phyloP scores from a whole-genome alignment of 1,140 invertebrate species.

The Anthonomus grandis region DNA sequence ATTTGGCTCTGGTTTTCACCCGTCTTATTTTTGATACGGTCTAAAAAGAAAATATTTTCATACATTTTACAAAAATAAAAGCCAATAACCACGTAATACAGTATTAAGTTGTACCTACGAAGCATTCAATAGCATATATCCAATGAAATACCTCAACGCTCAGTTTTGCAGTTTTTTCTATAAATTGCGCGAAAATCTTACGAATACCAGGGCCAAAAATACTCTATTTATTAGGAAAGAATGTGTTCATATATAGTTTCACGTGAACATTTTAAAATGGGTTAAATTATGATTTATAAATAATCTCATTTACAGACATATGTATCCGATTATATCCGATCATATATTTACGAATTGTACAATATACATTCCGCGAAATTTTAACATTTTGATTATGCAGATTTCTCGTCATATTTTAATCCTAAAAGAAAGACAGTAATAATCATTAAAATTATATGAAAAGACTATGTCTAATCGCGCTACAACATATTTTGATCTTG shows the following conservation, averaged over 20 bases:
- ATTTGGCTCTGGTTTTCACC: constrained; percentile 40
- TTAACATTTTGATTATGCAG: no score
- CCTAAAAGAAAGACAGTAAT: no score
- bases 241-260: constrained; percentile 40
- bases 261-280: no score
- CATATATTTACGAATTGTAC: no score
- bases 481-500: no score
- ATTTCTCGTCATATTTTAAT: no score
- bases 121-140: constrained; percentile 13
- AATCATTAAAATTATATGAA: no score
- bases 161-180: constrained; percentile 10
- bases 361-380: no score
- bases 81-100: constrained; percentile 20
- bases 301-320: no score
- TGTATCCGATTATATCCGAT: no score
- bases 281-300: no score
- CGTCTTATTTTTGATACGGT: constrained; percentile 13
- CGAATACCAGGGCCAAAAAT: constrained; percentile 40
- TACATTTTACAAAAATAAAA: constrained; percentile 11
- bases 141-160: constrained; percentile 27
- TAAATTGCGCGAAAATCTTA: constrained; percentile 11
- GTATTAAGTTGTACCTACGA: constrained; percentile 30
- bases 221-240: constrained; percentile 42
- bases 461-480: no score
- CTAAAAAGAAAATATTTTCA: constrained; percentile 7